These are phyloP conservation scores for Lethrus apterus DNA, from an alignment of 1,140 invertebrate species.

Conservation along the genomic window DNA sequence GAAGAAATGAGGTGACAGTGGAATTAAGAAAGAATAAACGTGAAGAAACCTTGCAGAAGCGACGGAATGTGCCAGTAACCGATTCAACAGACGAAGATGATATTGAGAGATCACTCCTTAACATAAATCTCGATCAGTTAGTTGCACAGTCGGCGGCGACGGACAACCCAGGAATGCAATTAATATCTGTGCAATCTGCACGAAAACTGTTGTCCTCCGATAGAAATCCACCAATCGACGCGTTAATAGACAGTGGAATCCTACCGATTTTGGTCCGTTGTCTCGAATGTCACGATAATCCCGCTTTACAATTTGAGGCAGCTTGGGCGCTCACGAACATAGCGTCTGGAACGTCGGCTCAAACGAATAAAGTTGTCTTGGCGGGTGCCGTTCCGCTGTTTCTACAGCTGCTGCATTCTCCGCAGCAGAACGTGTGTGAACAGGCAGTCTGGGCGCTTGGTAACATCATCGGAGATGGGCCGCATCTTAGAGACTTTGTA, in stretches of 20 bases:
- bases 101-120: constrained; percentile 57
- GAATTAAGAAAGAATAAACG: constrained; percentile 95
- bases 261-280: constrained; percentile 90
- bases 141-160: constrained; percentile 64
- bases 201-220: constrained; percentile 94
- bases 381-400: constrained; percentile 95
- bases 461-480: constrained; percentile 91
- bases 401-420: constrained; percentile 80
- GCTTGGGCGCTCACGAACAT: constrained; percentile 99
- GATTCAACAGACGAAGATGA: constrained; percentile 79
- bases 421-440: constrained; percentile 96
- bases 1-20: constrained; percentile 91
- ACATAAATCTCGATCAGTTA: constrained; percentile 60
- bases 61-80: constrained; percentile 83
- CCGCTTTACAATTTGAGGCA: constrained; percentile 94
- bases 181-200: constrained; percentile 77
- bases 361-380: constrained; percentile 91
- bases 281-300: constrained; percentile 78
- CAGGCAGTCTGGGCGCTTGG: constrained; percentile 97
- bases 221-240: constrained; percentile 98
- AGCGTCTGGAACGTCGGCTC: constrained; percentile 91
- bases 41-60: constrained; percentile 91
- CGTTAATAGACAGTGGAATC: constrained; percentile 87
- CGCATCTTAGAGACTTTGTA: constrained; percentile 82
- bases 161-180: constrained; percentile 64